phyloP scores from a whole-genome alignment of 2,888 invertebrate genomes.

The Spodoptera picta region DNA sequence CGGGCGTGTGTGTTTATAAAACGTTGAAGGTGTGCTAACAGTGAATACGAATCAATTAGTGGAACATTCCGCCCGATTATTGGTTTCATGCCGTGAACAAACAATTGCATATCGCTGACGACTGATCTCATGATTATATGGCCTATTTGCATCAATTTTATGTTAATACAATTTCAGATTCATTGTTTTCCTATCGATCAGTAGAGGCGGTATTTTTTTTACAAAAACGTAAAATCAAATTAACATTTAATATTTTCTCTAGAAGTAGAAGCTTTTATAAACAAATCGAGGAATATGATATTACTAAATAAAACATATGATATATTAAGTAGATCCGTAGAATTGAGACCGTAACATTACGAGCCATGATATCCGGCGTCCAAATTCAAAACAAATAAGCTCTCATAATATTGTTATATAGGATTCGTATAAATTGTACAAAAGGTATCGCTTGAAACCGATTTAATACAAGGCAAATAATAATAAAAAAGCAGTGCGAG shows the following conservation, averaged over 20 bases:
- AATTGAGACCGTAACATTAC: slow-evolving; percentile 32
- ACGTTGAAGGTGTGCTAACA: slow-evolving; percentile 29
- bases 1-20: slow-evolving; percentile 38
- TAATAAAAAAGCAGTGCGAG: slow-evolving; percentile 78
- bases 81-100: slow-evolving; percentile 31
- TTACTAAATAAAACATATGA: slow-evolving; percentile 1
- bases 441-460: slow-evolving; percentile 77
- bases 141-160: too few relatives aligned
- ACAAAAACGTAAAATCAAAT: background rate
- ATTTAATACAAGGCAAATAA: slow-evolving; percentile 81
- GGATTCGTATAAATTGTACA: slow-evolving; percentile 41
- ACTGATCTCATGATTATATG: background rate
- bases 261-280: background rate
- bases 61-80: slow-evolving; percentile 34
- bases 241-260: background rate
- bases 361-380: slow-evolving; percentile 7
- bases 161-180: too few relatives aligned
- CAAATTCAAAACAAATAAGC: slow-evolving; percentile 47
- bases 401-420: slow-evolving; percentile 32
- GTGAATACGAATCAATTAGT: slow-evolving; percentile 54
- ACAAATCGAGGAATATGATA: slow-evolving; percentile 12
- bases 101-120: slow-evolving; percentile 4
- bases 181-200: too few relatives aligned
- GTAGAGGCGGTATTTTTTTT: too few relatives aligned
- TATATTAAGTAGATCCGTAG: slow-evolving; percentile 16